Conservation (phyloP, 2,113 vertebrate genomes). For the Irena cyanogastra region DNA sequence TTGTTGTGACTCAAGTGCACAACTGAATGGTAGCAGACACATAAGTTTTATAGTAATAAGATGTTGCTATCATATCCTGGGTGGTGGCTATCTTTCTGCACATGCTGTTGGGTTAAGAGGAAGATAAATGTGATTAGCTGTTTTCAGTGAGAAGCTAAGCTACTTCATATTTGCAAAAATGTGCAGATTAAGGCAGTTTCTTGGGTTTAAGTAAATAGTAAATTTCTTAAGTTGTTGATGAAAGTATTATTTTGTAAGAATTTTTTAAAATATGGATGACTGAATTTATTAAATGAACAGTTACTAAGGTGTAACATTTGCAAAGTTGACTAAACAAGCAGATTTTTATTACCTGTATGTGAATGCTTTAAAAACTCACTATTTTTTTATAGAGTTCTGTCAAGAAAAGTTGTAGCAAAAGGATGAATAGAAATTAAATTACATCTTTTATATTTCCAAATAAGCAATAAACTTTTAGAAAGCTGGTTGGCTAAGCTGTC, state of each 20-base stretch:
- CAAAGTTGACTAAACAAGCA: neutral
- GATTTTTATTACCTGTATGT: neutral
- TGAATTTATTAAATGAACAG: neutral
- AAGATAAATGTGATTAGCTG: neutral
- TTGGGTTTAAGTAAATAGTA: neutral
- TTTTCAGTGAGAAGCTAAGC: neutral
- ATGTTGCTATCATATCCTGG: neutral
- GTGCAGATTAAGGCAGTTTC: neutral
- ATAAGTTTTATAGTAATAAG: neutral
- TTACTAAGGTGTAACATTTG: neutral
- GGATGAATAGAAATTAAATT: neutral
- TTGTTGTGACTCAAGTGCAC: neutral
- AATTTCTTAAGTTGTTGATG: neutral
- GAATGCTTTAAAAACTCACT: neutral
- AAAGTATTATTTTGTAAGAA: neutral
- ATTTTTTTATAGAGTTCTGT: neutral
- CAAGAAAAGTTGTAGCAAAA: neutral
- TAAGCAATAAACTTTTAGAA: neutral
- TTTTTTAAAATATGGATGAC: neutral
- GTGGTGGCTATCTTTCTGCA: neutral
- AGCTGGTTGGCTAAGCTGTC: neutral
- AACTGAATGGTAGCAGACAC: neutral
- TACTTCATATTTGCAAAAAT: neutral
- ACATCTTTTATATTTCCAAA: neutral
- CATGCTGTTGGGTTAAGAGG: neutral